Evolutionary conservation across 2,113 vertebrate genomes (phyloP).

Genomic region (Rhegmatorhina hoffmannsi): DNA sequence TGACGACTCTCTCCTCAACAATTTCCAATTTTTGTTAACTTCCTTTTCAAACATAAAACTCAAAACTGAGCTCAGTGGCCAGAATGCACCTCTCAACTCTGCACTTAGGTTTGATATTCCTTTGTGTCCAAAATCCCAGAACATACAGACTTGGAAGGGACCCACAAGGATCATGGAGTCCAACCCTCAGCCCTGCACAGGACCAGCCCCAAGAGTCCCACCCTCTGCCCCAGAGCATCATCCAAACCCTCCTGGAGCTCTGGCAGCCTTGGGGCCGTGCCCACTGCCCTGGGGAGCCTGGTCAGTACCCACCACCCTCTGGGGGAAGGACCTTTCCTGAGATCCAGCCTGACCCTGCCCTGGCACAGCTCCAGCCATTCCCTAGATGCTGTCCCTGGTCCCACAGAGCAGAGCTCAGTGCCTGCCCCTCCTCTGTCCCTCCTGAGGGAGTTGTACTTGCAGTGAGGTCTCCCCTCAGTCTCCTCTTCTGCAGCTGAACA

Average conservation of each 20-base stretch:
- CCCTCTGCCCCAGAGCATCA: background rate
- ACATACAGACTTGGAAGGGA: background rate
- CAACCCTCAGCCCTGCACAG: background rate
- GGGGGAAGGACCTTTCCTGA: too few relatives aligned
- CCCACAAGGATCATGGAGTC: background rate
- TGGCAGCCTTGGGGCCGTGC: background rate
- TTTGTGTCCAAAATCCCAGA: background rate
- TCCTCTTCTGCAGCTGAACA: background rate
- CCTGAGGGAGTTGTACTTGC: too few relatives aligned
- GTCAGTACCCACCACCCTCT: background rate
- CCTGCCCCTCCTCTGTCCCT: too few relatives aligned
- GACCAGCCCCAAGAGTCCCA: background rate
- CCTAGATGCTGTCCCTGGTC: too few relatives aligned
- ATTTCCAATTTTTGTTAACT: background rate
- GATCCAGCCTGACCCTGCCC: too few relatives aligned
- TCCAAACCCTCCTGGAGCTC: background rate
- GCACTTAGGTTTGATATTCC: background rate
- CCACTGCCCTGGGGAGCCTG: background rate
- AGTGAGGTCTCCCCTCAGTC: background rate
- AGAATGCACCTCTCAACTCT: background rate
- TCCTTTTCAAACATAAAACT: background rate
- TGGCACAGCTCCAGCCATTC: too few relatives aligned
- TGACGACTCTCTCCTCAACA: background rate
- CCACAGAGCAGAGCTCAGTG: too few relatives aligned
- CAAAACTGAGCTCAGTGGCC: background rate